A percentile compares a stretch with the other conserved stretches of the same genome.
Conservation (phyloP, 2,113 vertebrate genomes). For the Pygoscelis antarcticus region DNA sequence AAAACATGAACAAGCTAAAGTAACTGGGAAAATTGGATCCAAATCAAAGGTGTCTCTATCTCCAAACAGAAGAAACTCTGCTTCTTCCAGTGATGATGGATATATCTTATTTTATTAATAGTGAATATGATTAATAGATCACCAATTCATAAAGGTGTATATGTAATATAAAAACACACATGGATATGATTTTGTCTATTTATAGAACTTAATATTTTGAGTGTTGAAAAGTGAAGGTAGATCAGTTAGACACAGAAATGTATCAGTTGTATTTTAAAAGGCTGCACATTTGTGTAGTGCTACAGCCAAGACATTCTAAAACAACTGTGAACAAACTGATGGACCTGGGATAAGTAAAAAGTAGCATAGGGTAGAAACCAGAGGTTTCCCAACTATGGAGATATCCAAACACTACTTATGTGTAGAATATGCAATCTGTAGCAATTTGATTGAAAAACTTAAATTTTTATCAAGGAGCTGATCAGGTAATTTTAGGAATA, state of each 20-base stretch:
- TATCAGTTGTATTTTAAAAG: neutral
- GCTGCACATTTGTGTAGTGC: neutral
- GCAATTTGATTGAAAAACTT: neutral
- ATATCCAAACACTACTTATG: neutral
- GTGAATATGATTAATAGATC: neutral
- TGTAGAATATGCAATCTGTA: neutral
- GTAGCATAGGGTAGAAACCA: neutral
- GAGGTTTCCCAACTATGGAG: neutral
- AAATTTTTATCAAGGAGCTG: neutral
- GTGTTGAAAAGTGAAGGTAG: neutral
- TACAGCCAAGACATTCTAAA: neutral
- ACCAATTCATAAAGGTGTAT: neutral
- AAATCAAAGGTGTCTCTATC: neutral
- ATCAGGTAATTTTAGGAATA: neutral
- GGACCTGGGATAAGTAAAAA: neutral
- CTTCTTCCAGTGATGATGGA: neutral
- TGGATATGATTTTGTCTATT: neutral
- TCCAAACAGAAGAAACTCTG: neutral
- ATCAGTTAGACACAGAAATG: neutral
- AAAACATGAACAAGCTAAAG: neutral
- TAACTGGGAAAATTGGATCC: neutral
- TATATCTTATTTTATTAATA: neutral
- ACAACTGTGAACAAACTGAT: neutral
- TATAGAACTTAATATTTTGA: neutral
- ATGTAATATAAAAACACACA: neutral